Evolutionary conservation across 1,140 invertebrate species (phyloP), one percentile per base, ranked within the genome.

Genomic region (Ericerus pela): DNA sequence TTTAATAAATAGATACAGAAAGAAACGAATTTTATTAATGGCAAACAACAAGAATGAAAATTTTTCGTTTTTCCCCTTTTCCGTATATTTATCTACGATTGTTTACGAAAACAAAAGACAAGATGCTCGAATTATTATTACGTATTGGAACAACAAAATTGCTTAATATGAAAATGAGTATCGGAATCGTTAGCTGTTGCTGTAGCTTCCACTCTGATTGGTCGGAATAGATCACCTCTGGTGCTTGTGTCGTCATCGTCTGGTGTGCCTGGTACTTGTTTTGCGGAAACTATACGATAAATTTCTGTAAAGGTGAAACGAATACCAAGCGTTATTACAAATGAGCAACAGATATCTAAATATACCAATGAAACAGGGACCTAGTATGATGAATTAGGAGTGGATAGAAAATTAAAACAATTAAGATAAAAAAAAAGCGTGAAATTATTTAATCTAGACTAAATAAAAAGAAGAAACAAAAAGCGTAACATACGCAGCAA

Each of bases 261-360:
- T 29, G 54, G 54, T 22, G 53, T 60, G 41, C 53, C 55, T 43
- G 55, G 51, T 36, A 60, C 55, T 57, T 60, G 58, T 36, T 56
- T 56, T 26, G 55, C 55, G 28, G 58, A 60, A 36, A 60, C 58
- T 56, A 57, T 60, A 24, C 58, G 58, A 56, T 60, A 56, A 26
- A 60, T 60, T 54, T 60, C 58, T 60, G 30, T n/a, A 47, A 33
- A 51, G 28, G 14, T 37, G 53, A 47, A 22, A 60, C 31, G 18
- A 24, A 27, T 16, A 38, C 16, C n/a, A 11, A 56, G 29, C 1
- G 6, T 51, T 14, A 28, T 51, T 36, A 16, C 16, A 43, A n/a
- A 43, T 27, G 11, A 20, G 20, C 11, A 11, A 11, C 10, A 10
- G 8, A 47, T 47, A 8, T 33, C 8, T 47, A 8, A 10, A 47